Conservation (phyloP, 2,113 vertebrate species). For the Xenopus laevis region DNA sequence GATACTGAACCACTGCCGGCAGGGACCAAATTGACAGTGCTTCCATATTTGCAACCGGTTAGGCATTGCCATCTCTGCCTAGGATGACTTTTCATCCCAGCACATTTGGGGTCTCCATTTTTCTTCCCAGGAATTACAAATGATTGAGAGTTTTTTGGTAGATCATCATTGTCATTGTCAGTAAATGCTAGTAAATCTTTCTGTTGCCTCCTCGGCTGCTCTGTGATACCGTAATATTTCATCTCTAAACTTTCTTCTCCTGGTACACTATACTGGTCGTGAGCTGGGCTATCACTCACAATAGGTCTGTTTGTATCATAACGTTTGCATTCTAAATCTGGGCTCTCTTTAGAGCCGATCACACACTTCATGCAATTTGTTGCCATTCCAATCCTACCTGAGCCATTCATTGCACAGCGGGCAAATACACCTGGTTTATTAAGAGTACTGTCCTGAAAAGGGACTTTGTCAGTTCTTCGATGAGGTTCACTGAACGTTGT, state of each 20-base stretch:
- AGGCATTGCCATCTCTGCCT: conserved; percentile 62
- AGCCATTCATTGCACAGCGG: conserved; percentile 77
- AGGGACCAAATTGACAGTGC: conserved; percentile 57
- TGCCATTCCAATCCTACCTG: conserved; percentile 79
- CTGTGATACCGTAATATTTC: conserved; percentile 49
- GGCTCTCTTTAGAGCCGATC: conserved; percentile 78
- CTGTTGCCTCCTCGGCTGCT: conserved; percentile 50
- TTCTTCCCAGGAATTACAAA: conserved; percentile 54
- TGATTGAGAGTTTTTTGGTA: conserved; percentile 50
- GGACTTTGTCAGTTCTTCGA: conserved; percentile 66
- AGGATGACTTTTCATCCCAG: conserved; percentile 59
- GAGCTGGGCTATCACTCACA: conserved; percentile 30
- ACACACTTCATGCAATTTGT: conserved; percentile 90
- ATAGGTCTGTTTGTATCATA: conserved; percentile 48
- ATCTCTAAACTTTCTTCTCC: conserved; percentile 58
- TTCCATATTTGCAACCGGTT: conserved; percentile 63
- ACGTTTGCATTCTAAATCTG: conserved; percentile 71
- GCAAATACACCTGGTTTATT: conserved; percentile 69
- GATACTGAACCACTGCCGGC: conserved; percentile 62
- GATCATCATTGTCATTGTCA: conserved; percentile 49
- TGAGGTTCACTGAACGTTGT: conserved; percentile 74
- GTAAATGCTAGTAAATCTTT: conserved; percentile 50
- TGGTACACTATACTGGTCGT: conserved; percentile 39
- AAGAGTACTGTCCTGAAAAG: conserved; percentile 60
- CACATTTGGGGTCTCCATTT: conserved; percentile 56